Conservation (phyloP, 2,797 vertebrate genomes). For the Zenarchopterus dispar region DNA sequence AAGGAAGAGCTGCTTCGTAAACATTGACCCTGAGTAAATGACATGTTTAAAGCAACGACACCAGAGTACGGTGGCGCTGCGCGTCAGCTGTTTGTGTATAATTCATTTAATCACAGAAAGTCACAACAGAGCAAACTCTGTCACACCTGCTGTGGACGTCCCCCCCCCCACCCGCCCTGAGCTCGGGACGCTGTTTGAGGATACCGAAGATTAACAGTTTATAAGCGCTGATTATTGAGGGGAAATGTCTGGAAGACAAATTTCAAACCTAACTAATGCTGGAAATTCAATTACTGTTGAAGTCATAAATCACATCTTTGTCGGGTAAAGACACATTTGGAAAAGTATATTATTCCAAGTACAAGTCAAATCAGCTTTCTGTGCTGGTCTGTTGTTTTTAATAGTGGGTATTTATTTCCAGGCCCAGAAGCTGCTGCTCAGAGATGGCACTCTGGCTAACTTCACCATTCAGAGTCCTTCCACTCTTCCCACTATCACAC, state of each 20-base stretch:
- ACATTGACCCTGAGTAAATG: constrained; percentile 68
- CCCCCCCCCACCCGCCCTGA: constrained; percentile 6
- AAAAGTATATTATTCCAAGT: too few species aligned
- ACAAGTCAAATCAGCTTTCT: background rate
- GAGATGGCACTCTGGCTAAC: constrained; percentile 88
- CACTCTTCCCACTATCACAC: constrained; percentile 90
- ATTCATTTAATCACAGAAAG: constrained; percentile 79
- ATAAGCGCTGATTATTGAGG: constrained; percentile 18
- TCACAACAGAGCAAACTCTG: constrained; percentile 30
- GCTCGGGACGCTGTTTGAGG: constrained; percentile 18
- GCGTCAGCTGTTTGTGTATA: constrained; percentile 67
- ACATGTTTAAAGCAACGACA: constrained; percentile 82
- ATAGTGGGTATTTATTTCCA: constrained; percentile 51
- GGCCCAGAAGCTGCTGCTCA: constrained; percentile 81
- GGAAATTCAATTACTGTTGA: background rate
- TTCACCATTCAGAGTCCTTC: constrained; percentile 84
- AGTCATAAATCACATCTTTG: too few species aligned
- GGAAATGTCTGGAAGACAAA: background rate
- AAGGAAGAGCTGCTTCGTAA: constrained; percentile 29
- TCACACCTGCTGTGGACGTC: constrained; percentile 68
- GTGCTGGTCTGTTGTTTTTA: background rate
- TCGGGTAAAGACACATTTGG: background rate
- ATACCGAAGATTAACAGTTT: constrained; percentile 6
- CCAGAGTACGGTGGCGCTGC: constrained; percentile 48
- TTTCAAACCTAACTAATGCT: background rate